Evolutionary conservation across 1,140 invertebrate species (phyloP), one percentile per base, ranked within the genome.

Genomic region (Antheraea mylitta): DNA sequence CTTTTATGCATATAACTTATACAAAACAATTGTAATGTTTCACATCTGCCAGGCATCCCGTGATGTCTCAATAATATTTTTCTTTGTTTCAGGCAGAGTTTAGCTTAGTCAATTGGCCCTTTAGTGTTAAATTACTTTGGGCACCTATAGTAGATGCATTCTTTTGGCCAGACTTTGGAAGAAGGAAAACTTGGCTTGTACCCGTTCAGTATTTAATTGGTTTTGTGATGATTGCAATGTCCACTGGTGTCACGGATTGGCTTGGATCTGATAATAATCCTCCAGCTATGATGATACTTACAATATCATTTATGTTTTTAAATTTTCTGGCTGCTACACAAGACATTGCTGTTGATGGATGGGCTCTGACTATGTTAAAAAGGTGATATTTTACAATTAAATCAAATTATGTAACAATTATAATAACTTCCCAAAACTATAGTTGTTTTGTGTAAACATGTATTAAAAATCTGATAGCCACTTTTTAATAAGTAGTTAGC

Each of bases 291-390:
- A 93, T 93, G 37, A 85, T 96, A 37, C 91, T 99, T 7, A 99
- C 98, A 8, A 77, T 94, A 19, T 93, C 98, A 63, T 99, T 99
- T 93, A 97, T 99, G 83, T 93, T 94, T 65, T 93, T 99, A 0
- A 99, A 99, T 82, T 99, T 99, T 80, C 93, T 99, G 64, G 99
- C 98, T 13, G 99, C 99, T 2, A 99, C 99, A 22, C 99, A 99
- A 93, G 99, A 99, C 92, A 99, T 99, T 85, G 99, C 98, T 67
- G 99, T 99, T 0, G 99, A 99, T 94, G 99, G 99, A 4, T 99
- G 99, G 99, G 99, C 99, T 2, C 92, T 99, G 0, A 99, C 99
- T 4, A 99, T 99, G 97, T 92, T 99, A 4, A 97, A 98, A 87
- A 96, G 97, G 95, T 96, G 89, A 77, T 36, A 13, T 30, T 13